A percentile compares a stretch with the other conserved stretches of the same genome.
These are phyloP conservation scores for Aphaenogaster rudis DNA, from an alignment of 1,140 invertebrate genomes.

Conservation along the genomic window DNA sequence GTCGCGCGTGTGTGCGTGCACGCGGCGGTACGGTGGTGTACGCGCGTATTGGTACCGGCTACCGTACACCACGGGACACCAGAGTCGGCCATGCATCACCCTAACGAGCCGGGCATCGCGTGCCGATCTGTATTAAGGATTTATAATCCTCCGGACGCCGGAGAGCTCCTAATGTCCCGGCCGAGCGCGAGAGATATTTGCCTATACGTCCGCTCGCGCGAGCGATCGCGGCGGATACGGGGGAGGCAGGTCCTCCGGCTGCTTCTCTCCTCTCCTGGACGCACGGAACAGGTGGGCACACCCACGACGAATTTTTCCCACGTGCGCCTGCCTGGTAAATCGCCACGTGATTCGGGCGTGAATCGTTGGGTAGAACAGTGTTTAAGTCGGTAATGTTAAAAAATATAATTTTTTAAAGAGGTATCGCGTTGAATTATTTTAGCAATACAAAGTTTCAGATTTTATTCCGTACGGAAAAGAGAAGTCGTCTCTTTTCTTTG, in stretches of 20 bases:
- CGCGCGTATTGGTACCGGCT: conserved; percentile 81
- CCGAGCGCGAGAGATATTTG: conserved; percentile 81
- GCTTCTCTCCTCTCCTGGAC: not conserved
- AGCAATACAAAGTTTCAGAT: not conserved
- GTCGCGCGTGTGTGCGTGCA: conserved; percentile 73
- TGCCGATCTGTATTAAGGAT: conserved; percentile 87
- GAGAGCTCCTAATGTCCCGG: conserved; percentile 82
- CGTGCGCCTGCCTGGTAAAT: not conserved
- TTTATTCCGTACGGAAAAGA: not conserved
- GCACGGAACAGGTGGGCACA: conserved; percentile 68
- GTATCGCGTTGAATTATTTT: not conserved
- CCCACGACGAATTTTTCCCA: conserved; percentile 74
- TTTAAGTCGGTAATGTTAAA: not conserved
- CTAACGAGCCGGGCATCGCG: conserved; percentile 87
- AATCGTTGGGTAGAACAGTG: not conserved
- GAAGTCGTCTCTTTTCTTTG: not conserved
- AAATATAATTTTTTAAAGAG: not conserved
- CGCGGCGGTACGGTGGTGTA: not conserved
- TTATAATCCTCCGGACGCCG: conserved; percentile 84
- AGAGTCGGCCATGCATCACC: conserved; percentile 85
- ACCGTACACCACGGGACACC: conserved; percentile 86
- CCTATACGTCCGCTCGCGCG: conserved; percentile 67
- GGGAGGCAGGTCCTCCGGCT: conserved; percentile 21
- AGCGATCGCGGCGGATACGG: conserved; percentile 58
- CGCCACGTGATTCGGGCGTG: conserved; percentile 12